phyloP scores from a whole-genome alignment of 2,888 invertebrate genomes.

The Trichopoda pennipes region DNA sequence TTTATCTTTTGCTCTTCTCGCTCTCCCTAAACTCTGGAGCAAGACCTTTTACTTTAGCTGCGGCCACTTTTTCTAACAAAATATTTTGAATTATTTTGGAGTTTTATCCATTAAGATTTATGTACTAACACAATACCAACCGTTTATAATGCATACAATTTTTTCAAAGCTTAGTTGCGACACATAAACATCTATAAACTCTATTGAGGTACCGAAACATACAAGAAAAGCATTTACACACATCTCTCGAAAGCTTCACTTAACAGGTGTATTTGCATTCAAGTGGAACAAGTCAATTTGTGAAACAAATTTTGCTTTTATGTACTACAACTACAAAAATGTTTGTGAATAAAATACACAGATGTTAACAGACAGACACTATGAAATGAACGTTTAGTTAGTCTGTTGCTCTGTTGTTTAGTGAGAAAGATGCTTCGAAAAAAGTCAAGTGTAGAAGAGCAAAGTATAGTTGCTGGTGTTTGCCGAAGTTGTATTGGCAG shows the following conservation, averaged over 20 bases:
- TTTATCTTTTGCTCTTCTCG: constrained; percentile 29
- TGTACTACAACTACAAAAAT: constrained; percentile 33
- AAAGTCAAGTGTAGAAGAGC: constrained; percentile 25
- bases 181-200: not conserved
- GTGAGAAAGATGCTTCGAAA: constrained; percentile 4
- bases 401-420: not conserved
- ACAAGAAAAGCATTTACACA: not conserved
- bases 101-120: constrained; percentile 54
- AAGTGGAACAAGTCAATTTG: constrained; percentile 74
- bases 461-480: constrained; percentile 1
- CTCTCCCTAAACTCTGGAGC: not conserved
- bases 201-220: not conserved
- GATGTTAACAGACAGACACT: constrained; percentile 7
- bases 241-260: constrained; percentile 6
- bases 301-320: constrained; percentile 69
- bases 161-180: constrained; percentile 28
- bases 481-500: not conserved
- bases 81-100: constrained; percentile 27
- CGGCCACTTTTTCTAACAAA: not conserved
- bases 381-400: not conserved
- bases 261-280: constrained; percentile 63
- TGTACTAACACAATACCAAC: constrained; percentile 3
- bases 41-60: not conserved
- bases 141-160: constrained; percentile 17
- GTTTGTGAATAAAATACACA: not conserved